A percentile compares a stretch with the other conserved stretches of the same genome.
Conservation (phyloP, 2,797 vertebrate genomes). For the Lateolabrax maculatus region DNA sequence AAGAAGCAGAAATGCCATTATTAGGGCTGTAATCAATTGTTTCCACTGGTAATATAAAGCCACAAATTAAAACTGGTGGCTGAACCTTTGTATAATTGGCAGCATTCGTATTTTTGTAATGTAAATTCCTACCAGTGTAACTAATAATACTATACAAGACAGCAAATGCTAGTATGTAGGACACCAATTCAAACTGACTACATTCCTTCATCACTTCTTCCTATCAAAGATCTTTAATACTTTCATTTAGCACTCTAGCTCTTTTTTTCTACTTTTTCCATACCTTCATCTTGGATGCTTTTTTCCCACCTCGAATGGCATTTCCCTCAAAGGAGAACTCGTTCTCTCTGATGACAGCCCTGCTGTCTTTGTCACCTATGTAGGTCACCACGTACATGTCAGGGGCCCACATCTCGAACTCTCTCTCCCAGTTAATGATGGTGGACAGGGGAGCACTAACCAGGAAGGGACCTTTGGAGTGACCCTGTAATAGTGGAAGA, state of each 20-base stretch:
- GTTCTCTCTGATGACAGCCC: constrained; percentile 97
- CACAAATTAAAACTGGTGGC: neutral
- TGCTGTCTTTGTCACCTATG: constrained; percentile 97
- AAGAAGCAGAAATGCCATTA: neutral
- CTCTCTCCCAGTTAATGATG: constrained; percentile 99
- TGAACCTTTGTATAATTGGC: neutral
- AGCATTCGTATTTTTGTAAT: neutral
- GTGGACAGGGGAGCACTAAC: constrained; percentile 98
- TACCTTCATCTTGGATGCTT: constrained; percentile 98
- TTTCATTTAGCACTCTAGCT: neutral
- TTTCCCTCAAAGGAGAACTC: constrained; percentile 99
- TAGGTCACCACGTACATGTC: constrained; percentile 99
- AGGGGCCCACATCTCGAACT: constrained; percentile 99
- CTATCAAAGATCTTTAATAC: neutral
- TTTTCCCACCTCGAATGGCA: constrained; percentile 97
- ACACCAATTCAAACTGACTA: neutral
- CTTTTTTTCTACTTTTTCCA: neutral
- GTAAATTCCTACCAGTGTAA: neutral
- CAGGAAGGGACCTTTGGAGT: constrained; percentile 98
- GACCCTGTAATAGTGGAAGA: constrained; percentile 87
- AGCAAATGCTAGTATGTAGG: neutral
- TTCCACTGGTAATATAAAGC: neutral
- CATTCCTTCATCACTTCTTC: neutral
- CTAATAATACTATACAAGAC: neutral
- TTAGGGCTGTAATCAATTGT: neutral